Conservation (phyloP, 2,113 vertebrate genomes). For the Thymallus thymallus region DNA sequence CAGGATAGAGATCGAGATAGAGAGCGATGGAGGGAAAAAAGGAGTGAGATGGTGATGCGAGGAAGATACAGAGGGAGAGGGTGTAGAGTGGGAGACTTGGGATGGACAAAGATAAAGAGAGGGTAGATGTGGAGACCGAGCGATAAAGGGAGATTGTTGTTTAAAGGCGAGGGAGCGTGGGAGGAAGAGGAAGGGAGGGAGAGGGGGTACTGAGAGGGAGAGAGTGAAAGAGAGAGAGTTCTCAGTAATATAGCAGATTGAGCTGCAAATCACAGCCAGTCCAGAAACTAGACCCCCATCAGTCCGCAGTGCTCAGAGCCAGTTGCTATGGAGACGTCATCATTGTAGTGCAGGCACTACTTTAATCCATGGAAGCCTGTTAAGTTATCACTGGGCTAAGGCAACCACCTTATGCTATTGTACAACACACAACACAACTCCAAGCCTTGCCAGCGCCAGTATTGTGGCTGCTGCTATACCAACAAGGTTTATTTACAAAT, state of each 20-base stretch:
- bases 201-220: slow-evolving; percentile 13
- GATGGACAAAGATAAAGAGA: background rate
- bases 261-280: slow-evolving; percentile 73
- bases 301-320: slow-evolving; percentile 59
- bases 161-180: too few species aligned
- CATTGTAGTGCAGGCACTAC: slow-evolving; percentile 57
- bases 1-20: background rate
- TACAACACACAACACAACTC: slow-evolving; percentile 59
- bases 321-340: slow-evolving; percentile 81
- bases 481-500: slow-evolving; percentile 54
- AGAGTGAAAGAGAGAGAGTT: slow-evolving; percentile 32
- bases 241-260: slow-evolving; percentile 56
- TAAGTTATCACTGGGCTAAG: slow-evolving; percentile 60
- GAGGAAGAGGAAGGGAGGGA: slow-evolving; percentile 1
- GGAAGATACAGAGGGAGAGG: background rate
- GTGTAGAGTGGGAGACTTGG: background rate
- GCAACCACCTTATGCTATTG: slow-evolving; percentile 64
- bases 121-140: background rate
- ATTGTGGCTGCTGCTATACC: slow-evolving; percentile 41
- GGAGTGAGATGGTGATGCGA: background rate
- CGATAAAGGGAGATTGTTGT: background rate
- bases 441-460: slow-evolving; percentile 39
- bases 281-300: slow-evolving; percentile 60
- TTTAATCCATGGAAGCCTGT: slow-evolving; percentile 75
- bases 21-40: slow-evolving; percentile 23